Base-by-base conservation (phyloP, 1,140 invertebrate species). In the Drosophila lini region DNA sequence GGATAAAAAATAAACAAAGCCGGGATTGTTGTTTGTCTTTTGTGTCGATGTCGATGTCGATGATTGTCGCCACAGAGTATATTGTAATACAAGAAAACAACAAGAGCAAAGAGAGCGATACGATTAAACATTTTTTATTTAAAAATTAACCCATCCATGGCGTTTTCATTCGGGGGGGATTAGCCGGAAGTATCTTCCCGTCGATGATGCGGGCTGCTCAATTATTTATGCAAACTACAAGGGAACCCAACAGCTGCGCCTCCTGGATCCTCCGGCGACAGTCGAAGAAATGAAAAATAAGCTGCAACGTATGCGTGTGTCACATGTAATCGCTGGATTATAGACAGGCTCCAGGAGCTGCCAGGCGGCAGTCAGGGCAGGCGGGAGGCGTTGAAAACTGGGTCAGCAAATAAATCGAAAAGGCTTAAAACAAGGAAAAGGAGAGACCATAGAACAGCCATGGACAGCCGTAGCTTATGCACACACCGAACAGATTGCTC, bases 251-350 rank as follows among this genome's bases (percentile, higher is more conserved):
- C 74, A 63, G 67, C 82, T 81, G 82, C 4, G 25, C 47, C 62
- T 34, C 32, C 40, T 19, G 41, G 32, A 38, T 34, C 40, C 68
- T 56, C 10, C 73, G 16, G 71, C 81, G 81, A 80, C 81, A 85
- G 62, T 61, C 74, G 71, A 80, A 88, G 83, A 84, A 86, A 86
- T 86, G 83, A 86, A 88, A 85, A 86, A 88, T 86, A 86, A 88
- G 80, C 83, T 88, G 83, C 83, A 88, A 80, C 83, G 83, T 88
- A 83, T 88, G 83, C 76, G 83, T 86, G 83, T 86, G 83, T 86
- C 83, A 86, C 83, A 80, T 86, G 83, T 86, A 86, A 86, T 86
- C 83, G 85, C 79, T 65, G 83, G 83, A 88, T 89, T 88, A 88
- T 88, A 73, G 83, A 83, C 84, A 88, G 76, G 74, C 61, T 75